These are phyloP conservation scores for Lagopus leucura DNA, from an alignment of 2,113 vertebrate species.

Conservation along the genomic window DNA sequence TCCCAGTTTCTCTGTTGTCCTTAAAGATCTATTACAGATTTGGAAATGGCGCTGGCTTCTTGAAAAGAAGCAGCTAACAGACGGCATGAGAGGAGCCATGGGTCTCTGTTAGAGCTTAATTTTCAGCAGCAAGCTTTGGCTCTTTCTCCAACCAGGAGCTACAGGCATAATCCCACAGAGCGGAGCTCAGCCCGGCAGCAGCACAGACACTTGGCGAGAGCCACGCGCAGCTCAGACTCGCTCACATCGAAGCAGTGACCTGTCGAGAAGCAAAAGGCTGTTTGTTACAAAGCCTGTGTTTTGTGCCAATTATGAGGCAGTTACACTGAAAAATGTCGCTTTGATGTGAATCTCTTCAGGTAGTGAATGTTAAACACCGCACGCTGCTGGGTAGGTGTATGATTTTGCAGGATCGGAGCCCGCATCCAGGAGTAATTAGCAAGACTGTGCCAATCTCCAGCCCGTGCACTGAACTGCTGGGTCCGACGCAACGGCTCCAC, in stretches of 20 bases:
- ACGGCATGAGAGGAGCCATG: neutral
- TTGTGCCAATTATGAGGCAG: conserved; percentile 60
- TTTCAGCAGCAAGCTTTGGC: conserved; percentile 28
- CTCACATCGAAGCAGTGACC: neutral
- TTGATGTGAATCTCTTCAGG: conserved; percentile 64
- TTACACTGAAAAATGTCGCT: conserved; percentile 34
- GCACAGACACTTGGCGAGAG: neutral
- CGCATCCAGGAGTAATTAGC: conserved; percentile 39
- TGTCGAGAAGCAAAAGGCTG: conserved; percentile 14
- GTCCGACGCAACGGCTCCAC: neutral
- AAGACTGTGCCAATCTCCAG: conserved; percentile 22
- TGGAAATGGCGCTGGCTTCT: neutral
- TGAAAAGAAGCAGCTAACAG: neutral
- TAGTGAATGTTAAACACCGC: conserved; percentile 60
- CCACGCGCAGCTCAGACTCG: rapidly evolving
- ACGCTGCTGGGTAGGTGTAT: neutral
- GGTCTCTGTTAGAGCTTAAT: neutral
- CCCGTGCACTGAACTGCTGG: neutral
- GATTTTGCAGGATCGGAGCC: conserved; percentile 35
- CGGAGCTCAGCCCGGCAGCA: neutral
- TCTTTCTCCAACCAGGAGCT: neutral
- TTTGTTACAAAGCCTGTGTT: conserved; percentile 42
- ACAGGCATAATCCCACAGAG: neutral
- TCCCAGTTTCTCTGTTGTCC: neutral
- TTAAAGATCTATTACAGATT: neutral